A percentile compares a stretch with the other conserved stretches of the same genome.
Evolutionary conservation across 2,797 vertebrate species (phyloP).

Genomic region (Nyctibius grandis): DNA sequence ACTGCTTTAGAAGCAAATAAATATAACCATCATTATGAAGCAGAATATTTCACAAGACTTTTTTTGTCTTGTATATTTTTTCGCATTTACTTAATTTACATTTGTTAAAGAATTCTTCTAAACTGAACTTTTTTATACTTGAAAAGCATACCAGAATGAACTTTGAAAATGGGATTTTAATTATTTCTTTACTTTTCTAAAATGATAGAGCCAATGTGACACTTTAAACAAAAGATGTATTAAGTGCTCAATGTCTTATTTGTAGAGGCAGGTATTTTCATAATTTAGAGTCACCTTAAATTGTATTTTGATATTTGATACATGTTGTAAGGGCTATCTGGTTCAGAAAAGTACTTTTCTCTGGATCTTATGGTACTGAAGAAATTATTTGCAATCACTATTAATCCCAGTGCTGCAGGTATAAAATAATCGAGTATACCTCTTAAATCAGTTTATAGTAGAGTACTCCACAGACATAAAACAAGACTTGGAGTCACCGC

Average conservation of each 20-base stretch:
- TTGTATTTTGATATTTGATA: neutral
- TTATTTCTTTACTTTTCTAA: neutral
- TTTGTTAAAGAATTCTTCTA: neutral
- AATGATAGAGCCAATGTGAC: neutral
- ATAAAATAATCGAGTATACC: neutral
- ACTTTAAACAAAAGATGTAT: neutral
- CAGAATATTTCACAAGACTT: neutral
- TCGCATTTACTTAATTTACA: neutral
- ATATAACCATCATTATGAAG: neutral
- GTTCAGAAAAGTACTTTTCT: neutral
- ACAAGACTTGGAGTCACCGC: too few species aligned
- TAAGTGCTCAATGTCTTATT: neutral
- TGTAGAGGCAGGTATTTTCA: neutral
- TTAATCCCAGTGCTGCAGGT: neutral
- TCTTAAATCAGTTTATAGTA: neutral
- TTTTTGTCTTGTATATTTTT: neutral
- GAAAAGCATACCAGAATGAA: neutral
- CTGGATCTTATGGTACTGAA: neutral
- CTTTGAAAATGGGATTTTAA: neutral
- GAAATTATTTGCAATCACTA: neutral
- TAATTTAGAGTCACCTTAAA: neutral
- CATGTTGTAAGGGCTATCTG: neutral
- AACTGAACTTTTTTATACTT: neutral
- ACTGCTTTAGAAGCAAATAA: neutral
- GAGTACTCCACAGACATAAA: neutral